phyloP scores from a whole-genome alignment of 2,888 invertebrate genomes.

The Conistra vaccinii region DNA sequence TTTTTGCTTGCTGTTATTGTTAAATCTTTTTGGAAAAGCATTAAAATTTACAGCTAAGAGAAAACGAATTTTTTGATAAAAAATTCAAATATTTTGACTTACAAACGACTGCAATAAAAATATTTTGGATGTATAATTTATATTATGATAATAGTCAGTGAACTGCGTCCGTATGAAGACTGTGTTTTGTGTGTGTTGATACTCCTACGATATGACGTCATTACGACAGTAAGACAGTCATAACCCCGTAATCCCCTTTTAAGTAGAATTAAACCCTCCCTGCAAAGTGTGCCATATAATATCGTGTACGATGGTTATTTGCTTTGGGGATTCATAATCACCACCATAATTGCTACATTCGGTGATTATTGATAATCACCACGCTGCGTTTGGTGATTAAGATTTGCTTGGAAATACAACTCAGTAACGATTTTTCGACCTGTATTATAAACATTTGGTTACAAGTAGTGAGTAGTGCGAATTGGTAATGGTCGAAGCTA shows the following conservation, averaged over 20 bases:
- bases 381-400: conserved; percentile 10
- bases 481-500: conserved; percentile 56
- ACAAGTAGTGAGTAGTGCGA: conserved; percentile 60
- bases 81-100: not conserved
- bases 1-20: not conserved
- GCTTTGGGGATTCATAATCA: conserved; percentile 16
- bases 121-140: not conserved
- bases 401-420: conserved; percentile 8
- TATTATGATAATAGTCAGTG: conserved; percentile 61
- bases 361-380: conserved; percentile 13
- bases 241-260: not conserved
- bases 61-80: not conserved
- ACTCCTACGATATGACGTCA: conserved; percentile 67
- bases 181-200: conserved; percentile 86
- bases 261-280: not conserved
- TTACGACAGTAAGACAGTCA: conserved; percentile 18
- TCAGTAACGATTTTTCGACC: conserved; percentile 7
- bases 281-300: conserved; percentile 18
- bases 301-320: conserved; percentile 8
- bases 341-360: not conserved
- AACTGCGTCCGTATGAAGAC: conserved; percentile 76
- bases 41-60: not conserved
- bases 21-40: not conserved
- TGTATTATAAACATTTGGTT: conserved; percentile 43
- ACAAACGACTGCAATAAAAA: not conserved